Conservation (phyloP, 2,888 invertebrate species). For the Philereme vetulata region DNA sequence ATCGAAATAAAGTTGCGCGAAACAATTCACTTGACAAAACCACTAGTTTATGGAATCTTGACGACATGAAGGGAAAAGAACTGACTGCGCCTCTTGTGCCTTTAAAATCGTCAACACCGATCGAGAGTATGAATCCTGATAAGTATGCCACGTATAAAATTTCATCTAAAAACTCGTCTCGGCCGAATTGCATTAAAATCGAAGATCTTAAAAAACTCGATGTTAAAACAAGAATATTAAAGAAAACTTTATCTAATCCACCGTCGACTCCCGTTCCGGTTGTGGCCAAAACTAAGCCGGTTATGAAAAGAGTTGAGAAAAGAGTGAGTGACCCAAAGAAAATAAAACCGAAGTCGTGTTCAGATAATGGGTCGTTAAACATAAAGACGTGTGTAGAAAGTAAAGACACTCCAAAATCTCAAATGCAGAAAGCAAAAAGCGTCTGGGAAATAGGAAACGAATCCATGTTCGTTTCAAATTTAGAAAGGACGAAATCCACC, state of each 20-base stretch:
- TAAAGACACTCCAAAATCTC: conserved; percentile 66
- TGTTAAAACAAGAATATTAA: conserved; percentile 81
- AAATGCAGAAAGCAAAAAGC: conserved; percentile 80
- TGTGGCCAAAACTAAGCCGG: conserved; percentile 71
- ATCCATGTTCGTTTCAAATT: conserved; percentile 59
- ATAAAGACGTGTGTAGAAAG: conserved; percentile 64
- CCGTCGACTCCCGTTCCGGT: conserved; percentile 79
- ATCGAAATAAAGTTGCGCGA: conserved; percentile 66
- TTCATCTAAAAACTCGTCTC: conserved; percentile 69
- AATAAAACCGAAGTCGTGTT: conserved; percentile 68
- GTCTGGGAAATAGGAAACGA: conserved; percentile 82
- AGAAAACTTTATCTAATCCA: conserved; percentile 81
- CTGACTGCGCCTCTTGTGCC: conserved; percentile 72
- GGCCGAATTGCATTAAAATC: conserved; percentile 68
- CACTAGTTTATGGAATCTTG: conserved; percentile 84
- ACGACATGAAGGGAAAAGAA: conserved; percentile 82
- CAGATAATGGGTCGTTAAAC: conserved; percentile 71
- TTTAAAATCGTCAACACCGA: conserved; percentile 54
- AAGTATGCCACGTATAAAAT: conserved; percentile 82
- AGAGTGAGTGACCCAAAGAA: conserved; percentile 72
- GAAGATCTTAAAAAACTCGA: conserved; percentile 80
- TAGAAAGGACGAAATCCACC: conserved; percentile 78
- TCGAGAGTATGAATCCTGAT: conserved; percentile 74
- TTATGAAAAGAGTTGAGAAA: conserved; percentile 72
- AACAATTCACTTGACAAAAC: conserved; percentile 82